Evolutionary conservation across 2,888 invertebrate genomes (phyloP), one percentile per base, ranked within the genome.

Genomic region (Pachydiplax longipennis): DNA sequence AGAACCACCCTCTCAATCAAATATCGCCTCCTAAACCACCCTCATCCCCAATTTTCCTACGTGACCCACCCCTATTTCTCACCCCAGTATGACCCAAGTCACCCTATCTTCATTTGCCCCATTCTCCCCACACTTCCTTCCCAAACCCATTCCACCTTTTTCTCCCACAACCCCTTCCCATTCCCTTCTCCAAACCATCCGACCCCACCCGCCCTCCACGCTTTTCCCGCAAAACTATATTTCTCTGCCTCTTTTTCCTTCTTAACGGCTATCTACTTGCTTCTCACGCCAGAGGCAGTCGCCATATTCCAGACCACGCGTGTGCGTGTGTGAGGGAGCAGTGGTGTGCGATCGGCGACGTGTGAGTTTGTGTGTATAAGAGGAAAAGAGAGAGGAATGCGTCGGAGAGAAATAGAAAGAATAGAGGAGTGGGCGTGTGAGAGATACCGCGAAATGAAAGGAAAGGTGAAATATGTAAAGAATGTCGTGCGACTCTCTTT

Each of bases 261-360:
- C 53, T 83, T 58, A 83, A 83, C 58, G 35, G 83, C 83, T 35
- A 83, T 83, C 83, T 83, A 58, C 83, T 83, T 53, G 83, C 83
- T 58, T 35, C 58, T 83, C 83, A 83, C 83, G 83, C 83, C 83
- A 15, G 31, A 31, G 25, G 44, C 12, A 31, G 53, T 15, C 58
- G 58, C 83, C 53, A 18, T 58, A 58, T 58, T 58, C 83, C 18
- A 22, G 58, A 58, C 83, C 58, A 35, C 83, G 31, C 83, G 83
- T 58, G 82, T 31, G 44, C 53, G 25, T 48, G 48, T 48, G 40
- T 13, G 25, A 40, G 15, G 15, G 37, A 22, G 35, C 8, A 18
- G 37, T 61, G 6, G 65, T 53, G 44, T 82, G 53, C 48, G 48
- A 25, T 6, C 53, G 25, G 2, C 2, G 81, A 40, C 81, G 15